phyloP scores from a whole-genome alignment of 2,888 invertebrate species.

The Drosophila melanosoma region DNA sequence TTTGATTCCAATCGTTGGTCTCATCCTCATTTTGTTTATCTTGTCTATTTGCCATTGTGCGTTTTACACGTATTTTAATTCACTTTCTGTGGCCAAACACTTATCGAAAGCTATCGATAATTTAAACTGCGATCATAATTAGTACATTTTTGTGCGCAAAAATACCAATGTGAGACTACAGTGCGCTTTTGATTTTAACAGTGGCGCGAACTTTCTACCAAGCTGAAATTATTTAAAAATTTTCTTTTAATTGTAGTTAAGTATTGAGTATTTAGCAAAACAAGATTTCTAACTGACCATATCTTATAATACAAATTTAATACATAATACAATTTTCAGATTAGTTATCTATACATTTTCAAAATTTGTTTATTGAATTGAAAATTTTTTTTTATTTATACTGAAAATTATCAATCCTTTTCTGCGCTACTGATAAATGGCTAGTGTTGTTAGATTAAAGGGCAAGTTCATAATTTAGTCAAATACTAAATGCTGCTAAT shows the following conservation, averaged over 20 bases:
- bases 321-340: background rate
- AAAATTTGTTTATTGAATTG: background rate
- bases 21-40: slow-evolving; percentile 39
- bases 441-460: background rate
- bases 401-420: background rate
- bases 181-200: background rate
- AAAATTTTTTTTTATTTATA: background rate
- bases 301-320: background rate
- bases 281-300: background rate
- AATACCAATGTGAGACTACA: slow-evolving; percentile 16
- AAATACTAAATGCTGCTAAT: background rate
- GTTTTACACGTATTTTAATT: slow-evolving; percentile 51
- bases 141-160: slow-evolving; percentile 5
- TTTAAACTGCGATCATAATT: slow-evolving; percentile 6
- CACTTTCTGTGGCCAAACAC: slow-evolving; percentile 1
- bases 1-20: slow-evolving; percentile 71
- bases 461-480: background rate
- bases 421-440: background rate
- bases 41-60: slow-evolving; percentile 56
- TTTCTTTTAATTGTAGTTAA: background rate
- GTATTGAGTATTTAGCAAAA: background rate
- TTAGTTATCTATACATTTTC: background rate
- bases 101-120: slow-evolving; percentile 28
- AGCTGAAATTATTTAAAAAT: background rate
- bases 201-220: slow-evolving; percentile 5